These are phyloP conservation scores for Oreochromis grahami DNA, from an alignment of 2,797 vertebrate genomes.

Conservation along the genomic window DNA sequence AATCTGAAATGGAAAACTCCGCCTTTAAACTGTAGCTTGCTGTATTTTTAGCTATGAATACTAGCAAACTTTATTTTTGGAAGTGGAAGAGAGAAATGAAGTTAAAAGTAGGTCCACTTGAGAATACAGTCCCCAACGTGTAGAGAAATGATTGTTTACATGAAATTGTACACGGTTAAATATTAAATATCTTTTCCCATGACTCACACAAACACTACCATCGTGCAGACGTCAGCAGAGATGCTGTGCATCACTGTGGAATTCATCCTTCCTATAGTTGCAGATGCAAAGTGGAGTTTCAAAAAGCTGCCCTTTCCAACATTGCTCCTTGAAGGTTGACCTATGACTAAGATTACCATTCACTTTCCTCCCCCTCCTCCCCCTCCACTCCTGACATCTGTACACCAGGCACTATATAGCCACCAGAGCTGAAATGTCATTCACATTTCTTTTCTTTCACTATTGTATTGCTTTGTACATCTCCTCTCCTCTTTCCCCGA, in stretches of 20 bases:
- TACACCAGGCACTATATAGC: neutral
- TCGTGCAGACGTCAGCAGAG: neutral
- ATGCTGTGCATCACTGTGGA: neutral
- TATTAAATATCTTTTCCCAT: neutral
- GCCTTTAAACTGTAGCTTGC: neutral
- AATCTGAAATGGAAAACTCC: neutral
- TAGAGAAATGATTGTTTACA: neutral
- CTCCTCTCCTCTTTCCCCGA: conserved; percentile 16
- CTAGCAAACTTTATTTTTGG: neutral
- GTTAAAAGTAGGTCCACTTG: neutral
- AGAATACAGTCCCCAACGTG: neutral
- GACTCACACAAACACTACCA: neutral
- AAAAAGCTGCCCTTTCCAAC: conserved; percentile 50
- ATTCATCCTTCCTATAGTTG: neutral
- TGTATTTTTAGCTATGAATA: neutral
- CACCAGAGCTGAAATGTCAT: conserved; percentile 44
- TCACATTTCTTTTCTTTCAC: neutral
- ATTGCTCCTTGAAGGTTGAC: conserved; percentile 54
- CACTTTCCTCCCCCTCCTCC: neutral
- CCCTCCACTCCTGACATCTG: conserved; percentile 16
- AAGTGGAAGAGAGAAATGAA: neutral
- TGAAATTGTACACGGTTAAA: neutral
- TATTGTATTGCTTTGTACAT: conserved; percentile 30
- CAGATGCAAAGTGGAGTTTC: conserved; percentile 33
- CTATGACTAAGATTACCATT: conserved; percentile 50